Evolutionary conservation across 1,140 invertebrate genomes (phyloP).

Genomic region (Drosophila persimilis): DNA sequence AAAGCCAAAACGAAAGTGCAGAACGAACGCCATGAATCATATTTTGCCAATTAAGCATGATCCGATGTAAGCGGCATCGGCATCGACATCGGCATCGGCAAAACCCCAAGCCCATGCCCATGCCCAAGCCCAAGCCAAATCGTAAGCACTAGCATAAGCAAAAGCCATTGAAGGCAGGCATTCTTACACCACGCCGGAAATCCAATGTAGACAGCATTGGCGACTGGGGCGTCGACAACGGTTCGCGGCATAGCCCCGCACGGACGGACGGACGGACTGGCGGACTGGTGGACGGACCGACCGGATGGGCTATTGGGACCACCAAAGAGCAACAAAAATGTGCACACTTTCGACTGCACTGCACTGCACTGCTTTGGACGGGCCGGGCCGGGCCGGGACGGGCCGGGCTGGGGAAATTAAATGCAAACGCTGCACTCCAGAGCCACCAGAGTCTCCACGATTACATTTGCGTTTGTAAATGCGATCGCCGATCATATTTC

Average conservation of each 20-base stretch:
- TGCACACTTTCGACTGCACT: constrained; percentile 58
- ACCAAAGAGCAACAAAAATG: constrained; percentile 69
- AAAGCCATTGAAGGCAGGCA: constrained; percentile 66
- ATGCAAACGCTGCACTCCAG: constrained; percentile 62
- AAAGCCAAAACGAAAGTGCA: constrained; percentile 56
- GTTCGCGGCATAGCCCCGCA: too few species aligned
- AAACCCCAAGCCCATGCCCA: constrained; percentile 21
- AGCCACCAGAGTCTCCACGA: constrained; percentile 12
- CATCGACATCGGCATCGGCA: constrained; percentile 26
- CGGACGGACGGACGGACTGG: constrained; percentile 1
- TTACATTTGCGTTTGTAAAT: constrained; percentile 71
- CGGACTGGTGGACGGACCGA: constrained; percentile 19
- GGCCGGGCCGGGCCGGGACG: too few species aligned
- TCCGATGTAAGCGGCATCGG: constrained; percentile 58
- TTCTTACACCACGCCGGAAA: constrained; percentile 80
- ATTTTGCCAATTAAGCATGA: constrained; percentile 80
- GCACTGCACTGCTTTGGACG: constrained; percentile 3
- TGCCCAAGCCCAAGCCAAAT: constrained; percentile 2
- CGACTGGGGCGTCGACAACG: constrained; percentile 76
- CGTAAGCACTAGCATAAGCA: constrained; percentile 47
- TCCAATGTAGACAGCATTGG: constrained; percentile 75
- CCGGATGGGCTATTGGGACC: constrained; percentile 79
- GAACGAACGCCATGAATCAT: constrained; percentile 78
- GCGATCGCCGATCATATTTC: constrained; percentile 78
- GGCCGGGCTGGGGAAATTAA: constrained; percentile 24